Percentiles rank a stretch among this genome's conserved stretches.
Evolutionary conservation across 2,888 invertebrate species (phyloP).

Genomic region (Tetragonisca angustula): DNA sequence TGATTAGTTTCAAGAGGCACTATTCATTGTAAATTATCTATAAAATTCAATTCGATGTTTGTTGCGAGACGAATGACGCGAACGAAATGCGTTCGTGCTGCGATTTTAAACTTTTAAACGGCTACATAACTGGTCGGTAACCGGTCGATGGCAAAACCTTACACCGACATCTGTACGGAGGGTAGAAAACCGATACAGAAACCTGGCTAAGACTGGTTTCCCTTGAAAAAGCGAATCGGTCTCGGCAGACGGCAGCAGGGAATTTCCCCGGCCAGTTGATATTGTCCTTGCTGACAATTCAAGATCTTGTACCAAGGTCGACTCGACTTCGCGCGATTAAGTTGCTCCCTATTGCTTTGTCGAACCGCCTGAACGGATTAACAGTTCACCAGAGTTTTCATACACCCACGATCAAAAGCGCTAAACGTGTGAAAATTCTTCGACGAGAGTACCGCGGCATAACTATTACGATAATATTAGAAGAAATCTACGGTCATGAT

Average conservation of each 20-base stretch:
- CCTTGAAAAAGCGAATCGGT: slow-evolving; percentile 69
- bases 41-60: slow-evolving; percentile 10
- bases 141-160: slow-evolving; percentile 59
- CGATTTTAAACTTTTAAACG: slow-evolving; percentile 42
- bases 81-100: slow-evolving; percentile 37
- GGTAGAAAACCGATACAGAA: slow-evolving; percentile 58
- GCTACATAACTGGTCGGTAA: slow-evolving; percentile 58
- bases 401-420: slow-evolving; percentile 24
- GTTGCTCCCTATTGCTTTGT: slow-evolving; percentile 31
- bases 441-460: not conserved
- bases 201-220: slow-evolving; percentile 70
- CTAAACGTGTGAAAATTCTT: not conserved
- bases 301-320: slow-evolving; percentile 67
- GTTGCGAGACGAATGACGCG: slow-evolving; percentile 17
- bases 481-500: too few species aligned
- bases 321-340: slow-evolving; percentile 34
- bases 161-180: slow-evolving; percentile 59
- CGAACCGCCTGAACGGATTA: slow-evolving; percentile 46
- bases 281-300: slow-evolving; percentile 71
- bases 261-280: slow-evolving; percentile 34
- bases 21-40: not conserved
- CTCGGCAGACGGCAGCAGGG: slow-evolving; percentile 45
- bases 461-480: not conserved
- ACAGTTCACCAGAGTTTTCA: slow-evolving; percentile 27
- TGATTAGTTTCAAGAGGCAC: not conserved